These are phyloP conservation scores for Hydrozoanthus tunicans DNA, from an alignment of 64 coral and sea anemone genomes.

Conservation along the genomic window DNA sequence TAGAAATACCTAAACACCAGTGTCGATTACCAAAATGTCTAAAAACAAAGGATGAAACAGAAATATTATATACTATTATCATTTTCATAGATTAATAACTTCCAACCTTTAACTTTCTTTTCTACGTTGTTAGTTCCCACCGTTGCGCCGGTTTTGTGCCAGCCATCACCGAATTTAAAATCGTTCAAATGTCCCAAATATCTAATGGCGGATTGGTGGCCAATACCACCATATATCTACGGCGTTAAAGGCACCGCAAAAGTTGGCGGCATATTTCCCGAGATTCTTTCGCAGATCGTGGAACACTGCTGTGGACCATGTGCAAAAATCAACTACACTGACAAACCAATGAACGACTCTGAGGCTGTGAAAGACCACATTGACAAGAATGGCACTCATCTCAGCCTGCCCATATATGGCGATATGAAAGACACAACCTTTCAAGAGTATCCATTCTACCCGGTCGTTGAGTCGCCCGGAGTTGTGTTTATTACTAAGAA, in stretches of 20 bases:
- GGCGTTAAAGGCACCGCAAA: slow-evolving; percentile 7
- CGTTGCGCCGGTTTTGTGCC: background rate
- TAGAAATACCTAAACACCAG: too few relatives aligned
- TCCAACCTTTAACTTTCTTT: background rate
- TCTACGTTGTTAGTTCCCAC: background rate
- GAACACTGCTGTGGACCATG: slow-evolving; percentile 74
- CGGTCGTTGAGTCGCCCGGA: slow-evolving; percentile 93
- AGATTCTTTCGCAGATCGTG: slow-evolving; percentile 69
- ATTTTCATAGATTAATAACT: background rate
- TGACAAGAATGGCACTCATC: slow-evolving; percentile 60
- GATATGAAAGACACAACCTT: slow-evolving; percentile 96
- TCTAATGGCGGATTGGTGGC: slow-evolving; percentile 86
- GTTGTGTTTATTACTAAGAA: slow-evolving; percentile 96
- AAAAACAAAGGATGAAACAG: too few relatives aligned
- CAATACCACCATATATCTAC: slow-evolving; percentile 96
- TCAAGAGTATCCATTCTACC: slow-evolving; percentile 86
- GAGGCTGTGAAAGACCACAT: slow-evolving; percentile 92
- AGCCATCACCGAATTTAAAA: background rate
- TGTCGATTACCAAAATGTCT: too few relatives aligned
- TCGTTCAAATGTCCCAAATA: slow-evolving; percentile 50
- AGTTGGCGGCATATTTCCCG: slow-evolving; percentile 82
- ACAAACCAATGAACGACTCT: slow-evolving; percentile 78
- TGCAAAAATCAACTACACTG: slow-evolving; percentile 69
- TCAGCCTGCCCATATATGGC: slow-evolving; percentile 95
- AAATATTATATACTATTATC: too few relatives aligned